These are phyloP conservation scores for Drosophila micromelanica DNA, from an alignment of 1,140 invertebrate species.

Conservation along the genomic window DNA sequence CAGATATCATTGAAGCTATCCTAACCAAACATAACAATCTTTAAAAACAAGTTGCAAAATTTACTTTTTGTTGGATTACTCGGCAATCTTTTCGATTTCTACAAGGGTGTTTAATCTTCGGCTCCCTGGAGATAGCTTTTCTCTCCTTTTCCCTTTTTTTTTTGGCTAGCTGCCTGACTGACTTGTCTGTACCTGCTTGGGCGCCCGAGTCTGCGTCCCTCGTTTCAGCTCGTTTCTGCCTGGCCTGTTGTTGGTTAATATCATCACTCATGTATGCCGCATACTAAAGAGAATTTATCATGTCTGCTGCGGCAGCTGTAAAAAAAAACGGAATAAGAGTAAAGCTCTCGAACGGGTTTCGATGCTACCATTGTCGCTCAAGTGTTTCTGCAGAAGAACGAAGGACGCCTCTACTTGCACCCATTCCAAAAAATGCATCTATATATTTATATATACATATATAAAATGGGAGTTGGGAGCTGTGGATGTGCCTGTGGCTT, in stretches of 20 bases:
- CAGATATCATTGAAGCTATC: no score
- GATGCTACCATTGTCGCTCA: constrained; percentile 70
- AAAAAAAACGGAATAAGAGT: constrained; percentile 24
- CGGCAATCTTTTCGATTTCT: no score
- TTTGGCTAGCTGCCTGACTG: constrained; percentile 22
- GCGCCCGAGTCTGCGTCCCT: not conserved
- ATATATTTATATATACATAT: constrained; percentile 1
- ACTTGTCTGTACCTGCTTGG: constrained; percentile 9
- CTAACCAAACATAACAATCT: no score
- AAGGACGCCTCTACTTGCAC: not conserved
- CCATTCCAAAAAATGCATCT: constrained; percentile 21
- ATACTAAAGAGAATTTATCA: constrained; percentile 82
- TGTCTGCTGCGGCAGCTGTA: constrained; percentile 67
- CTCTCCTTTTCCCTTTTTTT: not conserved
- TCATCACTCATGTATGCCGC: constrained; percentile 81
- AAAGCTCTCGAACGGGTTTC: constrained; percentile 33
- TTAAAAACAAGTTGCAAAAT: no score
- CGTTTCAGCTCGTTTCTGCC: not conserved
- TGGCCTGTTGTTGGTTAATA: constrained; percentile 75
- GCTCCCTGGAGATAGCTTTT: no score
- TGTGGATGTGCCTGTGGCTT: constrained; percentile 13
- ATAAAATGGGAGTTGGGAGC: constrained; percentile 1
- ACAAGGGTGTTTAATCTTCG: no score
- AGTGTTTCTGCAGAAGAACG: constrained; percentile 56
- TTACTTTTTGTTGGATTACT: no score